These are phyloP conservation scores for Thamnaconus septentrionalis DNA, from an alignment of 2,113 vertebrate genomes.

Conservation along the genomic window DNA sequence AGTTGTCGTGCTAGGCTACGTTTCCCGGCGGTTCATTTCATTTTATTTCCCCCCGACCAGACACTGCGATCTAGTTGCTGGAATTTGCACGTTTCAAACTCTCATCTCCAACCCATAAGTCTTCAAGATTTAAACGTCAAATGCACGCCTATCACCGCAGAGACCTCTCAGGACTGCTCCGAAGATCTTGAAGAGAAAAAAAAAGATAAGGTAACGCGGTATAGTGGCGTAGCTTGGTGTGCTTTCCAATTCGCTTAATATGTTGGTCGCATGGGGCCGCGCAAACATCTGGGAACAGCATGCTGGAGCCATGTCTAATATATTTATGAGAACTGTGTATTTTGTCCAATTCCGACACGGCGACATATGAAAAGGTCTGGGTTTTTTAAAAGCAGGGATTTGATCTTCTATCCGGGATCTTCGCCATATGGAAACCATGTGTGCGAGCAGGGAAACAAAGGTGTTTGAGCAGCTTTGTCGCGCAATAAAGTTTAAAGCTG, in stretches of 20 bases:
- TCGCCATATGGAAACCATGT: constrained; percentile 6
- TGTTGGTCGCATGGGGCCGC: not conserved
- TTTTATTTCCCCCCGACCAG: too few relatives aligned
- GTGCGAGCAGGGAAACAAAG: constrained; percentile 4
- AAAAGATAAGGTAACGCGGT: not conserved
- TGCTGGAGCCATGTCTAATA: constrained; percentile 4
- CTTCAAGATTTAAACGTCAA: not conserved
- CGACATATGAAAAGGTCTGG: constrained; percentile 15
- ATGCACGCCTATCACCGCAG: not conserved
- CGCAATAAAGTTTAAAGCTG: not conserved
- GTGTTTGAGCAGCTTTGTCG: not conserved
- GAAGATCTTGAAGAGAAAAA: constrained; percentile 4
- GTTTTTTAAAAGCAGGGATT: constrained; percentile 7
- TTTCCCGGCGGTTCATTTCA: too few relatives aligned
- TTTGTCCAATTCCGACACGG: constrained; percentile 8
- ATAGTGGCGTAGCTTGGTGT: constrained; percentile 2
- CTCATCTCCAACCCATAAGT: too few relatives aligned
- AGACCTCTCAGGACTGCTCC: not conserved
- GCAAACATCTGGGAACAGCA: constrained; percentile 38
- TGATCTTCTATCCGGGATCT: constrained; percentile 1
- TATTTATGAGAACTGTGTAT: constrained; percentile 17
- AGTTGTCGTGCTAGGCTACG: too few relatives aligned
- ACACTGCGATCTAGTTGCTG: too few relatives aligned
- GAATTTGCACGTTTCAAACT: too few relatives aligned
- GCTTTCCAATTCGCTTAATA: not conserved